These are phyloP conservation scores for Anarsia innoxiella DNA, from an alignment of 2,888 invertebrate genomes.

Conservation along the genomic window DNA sequence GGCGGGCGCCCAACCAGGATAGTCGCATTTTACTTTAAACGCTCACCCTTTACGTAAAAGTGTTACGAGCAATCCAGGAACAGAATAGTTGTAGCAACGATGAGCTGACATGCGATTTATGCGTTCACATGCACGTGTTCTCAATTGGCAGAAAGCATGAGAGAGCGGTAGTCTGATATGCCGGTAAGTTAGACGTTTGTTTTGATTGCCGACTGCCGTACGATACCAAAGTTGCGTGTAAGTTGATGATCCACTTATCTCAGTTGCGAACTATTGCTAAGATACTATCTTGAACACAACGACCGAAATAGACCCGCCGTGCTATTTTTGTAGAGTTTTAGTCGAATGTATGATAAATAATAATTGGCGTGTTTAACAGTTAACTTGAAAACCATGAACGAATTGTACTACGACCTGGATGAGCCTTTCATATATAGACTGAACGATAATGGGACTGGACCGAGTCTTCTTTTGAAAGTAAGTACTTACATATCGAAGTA, in stretches of 20 bases:
- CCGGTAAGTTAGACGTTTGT: conserved; percentile 6
- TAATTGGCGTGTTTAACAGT: conserved; percentile 6
- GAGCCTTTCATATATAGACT: conserved; percentile 84
- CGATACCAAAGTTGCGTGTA: too few species aligned
- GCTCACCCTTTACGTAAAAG: conserved; percentile 19
- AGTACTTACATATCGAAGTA: conserved; percentile 1
- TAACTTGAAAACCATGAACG: conserved; percentile 45
- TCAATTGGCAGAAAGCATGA: conserved; percentile 10
- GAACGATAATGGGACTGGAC: conserved; percentile 84
- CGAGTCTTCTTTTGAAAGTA: conserved; percentile 84
- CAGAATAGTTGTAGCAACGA: conserved; percentile 28
- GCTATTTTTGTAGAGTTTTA: background rate
- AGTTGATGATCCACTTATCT: too few species aligned
- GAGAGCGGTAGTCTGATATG: conserved; percentile 9
- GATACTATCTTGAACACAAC: too few species aligned
- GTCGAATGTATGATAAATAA: background rate
- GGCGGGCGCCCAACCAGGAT: conserved; percentile 48
- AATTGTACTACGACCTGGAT: conserved; percentile 64
- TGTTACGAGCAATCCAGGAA: conserved; percentile 26
- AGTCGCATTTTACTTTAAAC: conserved; percentile 24
- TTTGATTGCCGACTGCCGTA: too few species aligned
- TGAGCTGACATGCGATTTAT: conserved; percentile 43
- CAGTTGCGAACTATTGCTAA: too few species aligned
- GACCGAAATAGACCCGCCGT: too few species aligned
- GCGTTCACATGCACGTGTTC: conserved; percentile 27